These are phyloP conservation scores for Poecilia latipinna DNA, from an alignment of 2,113 vertebrate species.

Conservation along the genomic window DNA sequence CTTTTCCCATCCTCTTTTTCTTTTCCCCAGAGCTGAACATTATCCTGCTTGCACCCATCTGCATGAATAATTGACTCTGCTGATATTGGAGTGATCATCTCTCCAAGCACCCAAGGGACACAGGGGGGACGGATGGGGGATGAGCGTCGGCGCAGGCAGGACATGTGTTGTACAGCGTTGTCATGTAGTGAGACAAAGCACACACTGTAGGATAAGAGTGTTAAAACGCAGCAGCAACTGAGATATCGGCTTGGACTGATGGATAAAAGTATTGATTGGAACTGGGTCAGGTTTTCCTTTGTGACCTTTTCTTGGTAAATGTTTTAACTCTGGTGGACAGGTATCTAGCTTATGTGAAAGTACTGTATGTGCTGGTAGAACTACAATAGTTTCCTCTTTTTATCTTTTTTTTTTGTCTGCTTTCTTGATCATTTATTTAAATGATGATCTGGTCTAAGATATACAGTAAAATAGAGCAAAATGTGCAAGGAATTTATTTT, in stretches of 20 bases:
- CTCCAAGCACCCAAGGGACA: constrained; percentile 36
- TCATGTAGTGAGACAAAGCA: constrained; percentile 23
- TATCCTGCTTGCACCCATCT: constrained; percentile 7
- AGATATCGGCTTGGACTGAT: not conserved
- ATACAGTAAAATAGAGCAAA: not conserved
- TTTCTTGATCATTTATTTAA: not conserved
- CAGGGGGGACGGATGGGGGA: constrained; percentile 30
- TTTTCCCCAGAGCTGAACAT: not conserved
- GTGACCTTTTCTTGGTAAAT: not conserved
- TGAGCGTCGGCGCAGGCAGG: constrained; percentile 36
- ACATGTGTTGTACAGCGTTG: constrained; percentile 42
- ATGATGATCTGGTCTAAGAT: too few species aligned
- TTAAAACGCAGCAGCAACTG: not conserved
- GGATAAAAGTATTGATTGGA: not conserved
- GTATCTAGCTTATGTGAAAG: not conserved
- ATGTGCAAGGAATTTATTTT: too few species aligned
- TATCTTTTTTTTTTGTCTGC: not conserved
- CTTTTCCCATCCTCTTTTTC: not conserved
- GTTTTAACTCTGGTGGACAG: not conserved
- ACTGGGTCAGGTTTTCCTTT: not conserved
- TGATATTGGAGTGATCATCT: constrained; percentile 45
- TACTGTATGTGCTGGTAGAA: not conserved
- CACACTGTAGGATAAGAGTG: not conserved
- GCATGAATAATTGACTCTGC: constrained; percentile 63
- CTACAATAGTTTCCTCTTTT: not conserved